Evolutionary conservation across 2,797 vertebrate genomes (phyloP).

Genomic region (Pteronotus mesoamericanus): DNA sequence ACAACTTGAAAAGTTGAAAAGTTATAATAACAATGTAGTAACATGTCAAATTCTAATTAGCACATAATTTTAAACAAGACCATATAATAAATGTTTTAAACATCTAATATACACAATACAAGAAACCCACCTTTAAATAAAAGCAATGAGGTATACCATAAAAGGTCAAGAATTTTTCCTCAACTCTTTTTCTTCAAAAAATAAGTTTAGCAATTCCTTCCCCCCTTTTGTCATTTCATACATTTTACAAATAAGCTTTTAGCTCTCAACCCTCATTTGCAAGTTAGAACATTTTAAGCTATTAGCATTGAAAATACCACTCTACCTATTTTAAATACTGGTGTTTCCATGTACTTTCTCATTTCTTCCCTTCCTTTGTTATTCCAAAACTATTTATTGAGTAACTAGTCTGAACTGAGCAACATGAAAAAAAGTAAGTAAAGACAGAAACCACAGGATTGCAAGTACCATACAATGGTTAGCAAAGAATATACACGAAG

Average conservation of each 20-base stretch:
- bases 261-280: background rate
- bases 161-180: background rate
- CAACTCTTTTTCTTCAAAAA: background rate
- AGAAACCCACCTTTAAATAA: background rate
- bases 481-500: background rate
- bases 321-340: background rate
- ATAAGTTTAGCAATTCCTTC: background rate
- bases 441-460: background rate
- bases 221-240: background rate
- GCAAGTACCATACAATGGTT: background rate
- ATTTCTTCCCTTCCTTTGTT: background rate
- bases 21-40: background rate
- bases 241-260: background rate
- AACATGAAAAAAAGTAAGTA: background rate
- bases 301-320: background rate
- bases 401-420: background rate
- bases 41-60: background rate
- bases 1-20: background rate
- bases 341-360: background rate
- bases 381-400: slow-evolving; percentile 7
- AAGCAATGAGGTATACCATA: background rate
- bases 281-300: background rate
- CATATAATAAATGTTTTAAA: background rate
- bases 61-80: background rate
- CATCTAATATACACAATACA: background rate